These are phyloP conservation scores for Drosophila setosimentum DNA, from an alignment of 2,888 invertebrate genomes.

Conservation along the genomic window DNA sequence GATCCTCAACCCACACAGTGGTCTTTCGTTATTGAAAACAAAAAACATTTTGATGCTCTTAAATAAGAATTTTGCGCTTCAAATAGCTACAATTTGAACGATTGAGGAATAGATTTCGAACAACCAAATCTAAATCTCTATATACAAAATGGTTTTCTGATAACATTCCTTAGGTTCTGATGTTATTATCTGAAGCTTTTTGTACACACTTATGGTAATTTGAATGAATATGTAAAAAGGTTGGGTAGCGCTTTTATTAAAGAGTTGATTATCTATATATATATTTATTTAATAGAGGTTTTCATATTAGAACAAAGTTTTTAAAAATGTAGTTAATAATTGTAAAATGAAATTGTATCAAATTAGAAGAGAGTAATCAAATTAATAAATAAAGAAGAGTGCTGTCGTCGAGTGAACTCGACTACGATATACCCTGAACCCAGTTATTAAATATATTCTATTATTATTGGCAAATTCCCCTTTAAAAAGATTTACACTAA, in stretches of 20 bases:
- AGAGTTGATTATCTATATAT: not conserved
- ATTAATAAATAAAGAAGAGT: not conserved
- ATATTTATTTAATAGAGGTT: not conserved
- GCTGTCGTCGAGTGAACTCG: too few relatives aligned
- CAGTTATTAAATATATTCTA: too few relatives aligned
- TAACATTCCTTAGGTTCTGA: constrained; percentile 11
- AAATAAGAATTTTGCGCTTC: not conserved
- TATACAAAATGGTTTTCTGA: constrained; percentile 23
- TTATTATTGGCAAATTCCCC: too few relatives aligned
- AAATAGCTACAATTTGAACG: constrained; percentile 7
- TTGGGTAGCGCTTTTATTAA: not conserved
- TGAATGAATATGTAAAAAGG: not conserved
- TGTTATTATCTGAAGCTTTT: not conserved
- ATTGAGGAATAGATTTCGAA: constrained; percentile 13
- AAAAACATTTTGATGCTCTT: constrained; percentile 11
- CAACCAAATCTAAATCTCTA: constrained; percentile 10
- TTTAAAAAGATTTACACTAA: too few relatives aligned
- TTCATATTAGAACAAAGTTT: not conserved
- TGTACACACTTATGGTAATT: not conserved
- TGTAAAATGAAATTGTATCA: not conserved
- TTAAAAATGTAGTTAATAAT: not conserved
- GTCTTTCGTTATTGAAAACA: not conserved
- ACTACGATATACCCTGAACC: too few relatives aligned
- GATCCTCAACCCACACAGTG: not conserved
- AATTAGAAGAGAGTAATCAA: not conserved